phyloP scores from a whole-genome alignment of 2,113 vertebrate genomes.

The Albula goreensis region DNA sequence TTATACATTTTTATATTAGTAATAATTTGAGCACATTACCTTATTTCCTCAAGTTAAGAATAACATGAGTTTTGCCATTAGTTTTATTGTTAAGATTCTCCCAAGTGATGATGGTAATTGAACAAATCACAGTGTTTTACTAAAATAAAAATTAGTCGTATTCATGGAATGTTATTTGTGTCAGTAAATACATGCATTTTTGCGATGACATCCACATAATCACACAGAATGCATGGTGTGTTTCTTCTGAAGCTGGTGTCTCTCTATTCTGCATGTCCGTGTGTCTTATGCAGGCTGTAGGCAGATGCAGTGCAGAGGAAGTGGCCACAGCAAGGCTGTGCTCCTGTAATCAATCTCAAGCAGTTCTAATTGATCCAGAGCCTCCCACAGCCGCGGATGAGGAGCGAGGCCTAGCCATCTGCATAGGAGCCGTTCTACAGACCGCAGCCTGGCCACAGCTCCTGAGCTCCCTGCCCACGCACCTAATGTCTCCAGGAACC shows the following conservation, averaged over 20 bases:
- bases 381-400: conserved; percentile 34
- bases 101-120: too few species aligned
- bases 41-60: too few species aligned
- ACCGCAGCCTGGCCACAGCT: conserved; percentile 18
- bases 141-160: background rate
- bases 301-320: conserved; percentile 51
- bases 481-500: background rate
- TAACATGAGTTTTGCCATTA: too few species aligned
- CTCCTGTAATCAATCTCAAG: conserved; percentile 60
- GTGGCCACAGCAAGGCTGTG: conserved; percentile 68
- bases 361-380: conserved; percentile 45
- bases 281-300: background rate
- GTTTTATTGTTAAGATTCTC: too few species aligned
- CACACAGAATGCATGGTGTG: background rate
- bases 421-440: conserved; percentile 6
- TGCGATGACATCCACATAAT: background rate
- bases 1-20: too few species aligned
- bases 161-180: background rate
- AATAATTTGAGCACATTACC: too few species aligned
- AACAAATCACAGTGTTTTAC: too few species aligned
- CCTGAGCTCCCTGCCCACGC: background rate
- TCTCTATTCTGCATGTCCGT: background rate
- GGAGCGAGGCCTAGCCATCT: conserved; percentile 40
- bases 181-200: background rate
- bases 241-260: background rate